These are phyloP conservation scores for Bradypus variegatus DNA, from an alignment of 2,797 vertebrate genomes.

Conservation along the genomic window DNA sequence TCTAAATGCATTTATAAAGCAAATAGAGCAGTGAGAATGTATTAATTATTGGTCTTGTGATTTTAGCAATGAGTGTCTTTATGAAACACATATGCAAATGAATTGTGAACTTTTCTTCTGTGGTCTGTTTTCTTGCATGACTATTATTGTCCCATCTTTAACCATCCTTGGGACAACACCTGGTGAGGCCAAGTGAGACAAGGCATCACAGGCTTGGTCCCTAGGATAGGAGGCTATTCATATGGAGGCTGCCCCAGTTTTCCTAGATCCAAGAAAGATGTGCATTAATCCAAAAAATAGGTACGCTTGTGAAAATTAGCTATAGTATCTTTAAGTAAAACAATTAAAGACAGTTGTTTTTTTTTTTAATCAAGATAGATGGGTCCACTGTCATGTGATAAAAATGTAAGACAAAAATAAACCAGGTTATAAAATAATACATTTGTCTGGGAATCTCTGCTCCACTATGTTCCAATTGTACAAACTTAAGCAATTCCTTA, in stretches of 20 bases:
- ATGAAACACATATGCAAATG: neutral
- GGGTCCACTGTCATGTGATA: neutral
- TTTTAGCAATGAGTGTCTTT: neutral
- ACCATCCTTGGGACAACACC: neutral
- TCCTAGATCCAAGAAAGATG: neutral
- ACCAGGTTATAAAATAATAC: neutral
- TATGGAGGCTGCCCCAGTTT: neutral
- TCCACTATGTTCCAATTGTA: neutral
- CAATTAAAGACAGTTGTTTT: neutral
- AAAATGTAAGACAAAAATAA: constrained; percentile 8
- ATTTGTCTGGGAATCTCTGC: neutral
- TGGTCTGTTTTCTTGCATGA: neutral
- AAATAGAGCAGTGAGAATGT: neutral
- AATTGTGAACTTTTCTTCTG: neutral
- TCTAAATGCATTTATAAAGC: neutral
- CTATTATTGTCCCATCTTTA: neutral
- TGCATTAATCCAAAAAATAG: neutral
- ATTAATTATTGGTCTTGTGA: neutral
- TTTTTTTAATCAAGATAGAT: neutral
- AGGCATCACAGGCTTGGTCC: neutral
- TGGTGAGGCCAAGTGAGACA: neutral
- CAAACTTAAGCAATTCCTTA: neutral
- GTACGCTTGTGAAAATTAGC: neutral
- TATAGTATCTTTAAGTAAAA: constrained; percentile 10
- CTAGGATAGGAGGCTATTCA: neutral